Conservation (phyloP, 2,113 vertebrate species). For the Boulengerochromis microlepis region DNA sequence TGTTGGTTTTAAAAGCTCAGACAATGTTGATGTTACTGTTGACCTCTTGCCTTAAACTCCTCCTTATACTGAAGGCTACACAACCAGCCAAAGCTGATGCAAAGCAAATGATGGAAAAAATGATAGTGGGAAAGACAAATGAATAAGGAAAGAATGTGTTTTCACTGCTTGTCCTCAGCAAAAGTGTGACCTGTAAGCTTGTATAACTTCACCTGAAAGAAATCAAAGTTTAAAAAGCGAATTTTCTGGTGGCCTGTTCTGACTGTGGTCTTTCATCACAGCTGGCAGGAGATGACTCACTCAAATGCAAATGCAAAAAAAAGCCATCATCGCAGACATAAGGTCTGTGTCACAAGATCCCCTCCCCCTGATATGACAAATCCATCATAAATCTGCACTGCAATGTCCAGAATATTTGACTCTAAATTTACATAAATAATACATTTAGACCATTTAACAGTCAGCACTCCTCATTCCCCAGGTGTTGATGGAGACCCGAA, state of each 20-base stretch:
- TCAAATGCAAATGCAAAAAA: slow-evolving; percentile 20
- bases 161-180: background rate
- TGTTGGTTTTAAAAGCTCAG: background rate
- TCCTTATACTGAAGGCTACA: background rate
- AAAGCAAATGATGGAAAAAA: background rate
- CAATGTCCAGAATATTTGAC: background rate
- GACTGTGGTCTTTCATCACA: background rate
- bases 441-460: background rate
- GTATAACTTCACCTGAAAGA: background rate
- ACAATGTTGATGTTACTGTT: background rate
- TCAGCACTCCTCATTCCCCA: background rate
- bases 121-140: background rate
- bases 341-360: background rate
- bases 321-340: background rate
- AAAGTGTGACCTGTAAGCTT: background rate
- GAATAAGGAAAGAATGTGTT: background rate
- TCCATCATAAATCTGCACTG: background rate
- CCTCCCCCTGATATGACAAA: background rate
- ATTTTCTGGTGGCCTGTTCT: background rate
- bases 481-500: background rate
- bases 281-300: background rate
- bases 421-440: background rate
- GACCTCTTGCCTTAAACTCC: background rate
- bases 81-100: background rate
- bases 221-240: background rate